Conservation (phyloP, 2,888 invertebrate species). For the Hydropsyche betteni region DNA sequence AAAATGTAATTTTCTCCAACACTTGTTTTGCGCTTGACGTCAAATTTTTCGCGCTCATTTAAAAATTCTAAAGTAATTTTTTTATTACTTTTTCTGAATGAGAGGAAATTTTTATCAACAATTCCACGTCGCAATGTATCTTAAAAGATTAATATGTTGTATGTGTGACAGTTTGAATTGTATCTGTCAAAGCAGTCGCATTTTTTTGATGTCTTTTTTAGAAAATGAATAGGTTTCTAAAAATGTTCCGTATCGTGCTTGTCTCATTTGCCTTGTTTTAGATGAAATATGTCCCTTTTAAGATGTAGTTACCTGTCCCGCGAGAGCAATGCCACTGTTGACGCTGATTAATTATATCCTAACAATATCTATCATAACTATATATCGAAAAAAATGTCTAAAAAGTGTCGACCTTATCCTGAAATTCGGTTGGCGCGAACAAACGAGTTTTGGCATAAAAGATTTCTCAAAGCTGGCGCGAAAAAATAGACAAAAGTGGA, state of each 20-base stretch:
- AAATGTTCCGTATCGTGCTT: constrained; percentile 12
- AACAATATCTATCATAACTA: background rate
- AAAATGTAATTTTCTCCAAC: too few species aligned
- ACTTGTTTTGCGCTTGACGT: too few species aligned
- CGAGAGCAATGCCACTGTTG: constrained; percentile 21
- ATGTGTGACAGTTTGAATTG: too few species aligned
- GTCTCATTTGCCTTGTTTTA: constrained; percentile 27
- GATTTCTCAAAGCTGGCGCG: background rate
- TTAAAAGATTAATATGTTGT: too few species aligned
- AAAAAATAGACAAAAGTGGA: background rate
- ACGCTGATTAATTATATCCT: constrained; percentile 25
- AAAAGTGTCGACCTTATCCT: constrained; percentile 22
- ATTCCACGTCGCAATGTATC: too few species aligned
- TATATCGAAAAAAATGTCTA: constrained; percentile 3
- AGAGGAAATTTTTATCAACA: too few species aligned
- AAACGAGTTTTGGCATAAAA: constrained; percentile 15
- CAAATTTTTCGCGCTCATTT: too few species aligned
- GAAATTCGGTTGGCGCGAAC: constrained; percentile 12
- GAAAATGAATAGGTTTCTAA: constrained; percentile 6
- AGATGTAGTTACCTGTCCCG: constrained; percentile 29
- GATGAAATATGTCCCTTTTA: constrained; percentile 26
- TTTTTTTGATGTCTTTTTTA: background rate
- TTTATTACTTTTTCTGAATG: too few species aligned
- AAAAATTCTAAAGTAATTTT: too few species aligned
- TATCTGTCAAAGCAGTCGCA: too few species aligned